Evolutionary conservation across 2,113 vertebrate species (phyloP).

Genomic region (Lutjanus erythropterus): DNA sequence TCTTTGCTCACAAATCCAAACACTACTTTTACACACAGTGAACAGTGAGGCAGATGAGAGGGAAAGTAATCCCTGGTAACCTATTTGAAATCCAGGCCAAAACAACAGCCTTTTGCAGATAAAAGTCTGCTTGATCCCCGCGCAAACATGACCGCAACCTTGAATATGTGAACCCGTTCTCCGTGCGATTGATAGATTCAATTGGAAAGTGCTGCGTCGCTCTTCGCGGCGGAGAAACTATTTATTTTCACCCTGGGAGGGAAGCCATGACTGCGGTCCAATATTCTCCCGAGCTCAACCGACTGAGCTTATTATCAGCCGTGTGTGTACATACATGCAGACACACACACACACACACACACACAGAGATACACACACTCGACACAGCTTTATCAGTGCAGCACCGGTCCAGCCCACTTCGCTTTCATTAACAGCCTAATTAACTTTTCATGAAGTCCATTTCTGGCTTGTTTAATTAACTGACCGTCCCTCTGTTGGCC

Average conservation of each 20-base stretch:
- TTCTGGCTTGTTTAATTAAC: conserved; percentile 80
- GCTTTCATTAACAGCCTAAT: conserved; percentile 81
- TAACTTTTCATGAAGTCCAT: conserved; percentile 80
- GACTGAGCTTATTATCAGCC: conserved; percentile 49
- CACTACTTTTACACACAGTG: conserved; percentile 28
- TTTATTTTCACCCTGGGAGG: conserved; percentile 25
- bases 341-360: background rate
- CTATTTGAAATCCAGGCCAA: conserved; percentile 58
- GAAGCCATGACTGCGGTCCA: conserved; percentile 24
- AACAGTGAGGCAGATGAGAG: conserved; percentile 51
- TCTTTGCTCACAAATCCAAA: conserved; percentile 44
- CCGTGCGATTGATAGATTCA: conserved; percentile 20
- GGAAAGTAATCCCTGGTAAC: conserved; percentile 48
- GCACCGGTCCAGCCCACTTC: conserved; percentile 43
- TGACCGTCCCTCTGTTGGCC: conserved; percentile 65
- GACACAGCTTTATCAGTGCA: conserved; percentile 63
- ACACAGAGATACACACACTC: background rate
- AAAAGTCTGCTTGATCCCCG: conserved; percentile 52
- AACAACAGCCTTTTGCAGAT: conserved; percentile 61
- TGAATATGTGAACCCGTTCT: conserved; percentile 16
- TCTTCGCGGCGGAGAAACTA: background rate
- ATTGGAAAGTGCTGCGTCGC: conserved; percentile 10
- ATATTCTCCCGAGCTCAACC: conserved; percentile 16
- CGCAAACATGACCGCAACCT: conserved; percentile 40
- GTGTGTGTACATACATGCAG: background rate